Percentiles rank a stretch among this genome's conserved stretches.
These are phyloP conservation scores for Lasioglossum pauxillum DNA, from an alignment of 2,888 invertebrate species.

Conservation along the genomic window DNA sequence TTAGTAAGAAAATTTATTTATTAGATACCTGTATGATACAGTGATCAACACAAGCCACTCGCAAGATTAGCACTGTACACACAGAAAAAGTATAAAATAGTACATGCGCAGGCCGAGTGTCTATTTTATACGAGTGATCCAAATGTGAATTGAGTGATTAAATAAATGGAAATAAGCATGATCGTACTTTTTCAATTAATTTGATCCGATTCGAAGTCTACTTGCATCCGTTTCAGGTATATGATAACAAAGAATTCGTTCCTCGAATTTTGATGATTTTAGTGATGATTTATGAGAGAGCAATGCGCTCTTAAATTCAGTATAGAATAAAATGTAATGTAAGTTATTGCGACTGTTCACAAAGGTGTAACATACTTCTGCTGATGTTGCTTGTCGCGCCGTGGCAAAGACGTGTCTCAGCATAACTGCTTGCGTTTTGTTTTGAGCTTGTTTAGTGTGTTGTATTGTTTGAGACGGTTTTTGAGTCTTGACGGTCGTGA, in stretches of 20 bases:
- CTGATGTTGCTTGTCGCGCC: constrained; percentile 78
- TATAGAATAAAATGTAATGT: constrained; percentile 19
- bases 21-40: constrained; percentile 73
- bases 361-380: constrained; percentile 75
- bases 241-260: background rate
- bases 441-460: constrained; percentile 78
- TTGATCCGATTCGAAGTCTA: background rate
- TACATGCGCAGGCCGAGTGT: constrained; percentile 55
- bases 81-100: constrained; percentile 71
- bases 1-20: constrained; percentile 66
- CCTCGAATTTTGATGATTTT: background rate
- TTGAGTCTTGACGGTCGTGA: constrained; percentile 80
- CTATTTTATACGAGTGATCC: constrained; percentile 35
- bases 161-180: constrained; percentile 36
- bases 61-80: constrained; percentile 73
- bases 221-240: background rate
- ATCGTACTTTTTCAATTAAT: background rate
- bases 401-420: constrained; percentile 81
- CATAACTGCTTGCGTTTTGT: constrained; percentile 81
- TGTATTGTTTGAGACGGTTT: constrained; percentile 78
- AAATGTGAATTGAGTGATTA: constrained; percentile 24
- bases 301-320: background rate
- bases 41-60: constrained; percentile 71
- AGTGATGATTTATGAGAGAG: background rate
- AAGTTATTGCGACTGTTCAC: constrained; percentile 6